These are phyloP conservation scores for Conus canariensis DNA, from an alignment of 2,888 invertebrate species.

Conservation along the genomic window DNA sequence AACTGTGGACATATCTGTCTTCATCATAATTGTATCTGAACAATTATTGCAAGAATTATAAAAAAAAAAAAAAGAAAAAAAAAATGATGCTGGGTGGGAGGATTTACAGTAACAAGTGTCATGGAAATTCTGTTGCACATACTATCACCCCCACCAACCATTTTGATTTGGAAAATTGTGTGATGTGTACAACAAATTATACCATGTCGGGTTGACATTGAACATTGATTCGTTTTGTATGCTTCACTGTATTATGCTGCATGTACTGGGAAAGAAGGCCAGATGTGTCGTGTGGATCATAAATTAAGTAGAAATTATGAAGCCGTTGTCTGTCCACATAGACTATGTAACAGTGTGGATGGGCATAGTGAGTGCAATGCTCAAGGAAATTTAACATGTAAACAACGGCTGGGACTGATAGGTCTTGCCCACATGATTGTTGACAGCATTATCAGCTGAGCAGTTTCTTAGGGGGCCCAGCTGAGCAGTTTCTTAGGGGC, in stretches of 20 bases:
- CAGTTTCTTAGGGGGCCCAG: no score
- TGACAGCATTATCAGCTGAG: neutral
- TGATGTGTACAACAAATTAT: neutral
- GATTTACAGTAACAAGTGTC: neutral
- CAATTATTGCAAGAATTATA: no score
- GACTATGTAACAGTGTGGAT: neutral
- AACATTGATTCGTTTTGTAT: neutral
- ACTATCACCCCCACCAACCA: no score
- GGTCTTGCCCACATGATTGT: neutral
- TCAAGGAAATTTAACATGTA: neutral
- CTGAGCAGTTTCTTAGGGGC: no score
- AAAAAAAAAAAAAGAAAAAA: neutral
- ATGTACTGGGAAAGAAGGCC: neutral
- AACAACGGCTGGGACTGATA: neutral
- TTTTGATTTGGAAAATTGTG: no score
- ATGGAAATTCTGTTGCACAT: neutral
- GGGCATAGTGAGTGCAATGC: neutral
- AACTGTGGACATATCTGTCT: neutral
- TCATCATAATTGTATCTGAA: neutral
- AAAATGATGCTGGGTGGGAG: neutral
- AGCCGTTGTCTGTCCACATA: neutral
- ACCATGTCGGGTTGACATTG: neutral
- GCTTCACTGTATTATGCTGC: neutral
- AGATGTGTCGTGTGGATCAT: neutral
- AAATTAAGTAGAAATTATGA: neutral